Base-by-base conservation (phyloP, 2,113 vertebrate genomes). In the Pseudorasbora parva region DNA sequence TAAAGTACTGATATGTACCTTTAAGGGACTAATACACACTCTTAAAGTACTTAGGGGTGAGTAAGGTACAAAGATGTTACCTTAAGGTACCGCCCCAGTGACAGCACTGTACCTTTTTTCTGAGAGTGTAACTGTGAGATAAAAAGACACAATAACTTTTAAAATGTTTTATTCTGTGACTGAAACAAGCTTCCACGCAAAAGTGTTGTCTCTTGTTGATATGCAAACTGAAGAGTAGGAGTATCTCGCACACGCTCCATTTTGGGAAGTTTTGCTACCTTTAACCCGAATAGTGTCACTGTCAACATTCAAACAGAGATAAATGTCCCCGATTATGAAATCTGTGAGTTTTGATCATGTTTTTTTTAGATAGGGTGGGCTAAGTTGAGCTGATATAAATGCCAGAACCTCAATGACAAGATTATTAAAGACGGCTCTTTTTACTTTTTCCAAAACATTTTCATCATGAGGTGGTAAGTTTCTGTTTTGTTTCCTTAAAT, bases 391-490 rank as follows among this genome's bases (percentile, higher is more conserved):
- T 79, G 10, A 76, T 90, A 92, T 92, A 92, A 91, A 92, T 82
- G 9, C 17, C 45, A 51, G 41, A 76, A 84, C 66, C 64, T 37
- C 47, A 57, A 5, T 1, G 2, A 41, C 30, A 77, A 2, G 2
- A 49, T 1, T 3, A 19, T 33, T 33, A 30, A 51, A 66, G 27
- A 82, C 21, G 25, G 72, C 10, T 60, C 8, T 72, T 25, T 49
- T 19, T 17, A 15, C 41, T 43, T 43, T 43, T 17, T 5, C 12
- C 23, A 51, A 77, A 68, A 84, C 33, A 37, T 11, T 19, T 10
- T 45, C 43, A 83, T 73, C 82, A 92, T 85, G 76, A 90, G 87
- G 59, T 54, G 76, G 92, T 93, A 81, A 74, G 88, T 87, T 85
- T 82, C 15, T 59, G 10, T 14, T 68, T 82, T 73, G 19, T 23